Evolutionary conservation across 1,140 invertebrate genomes (phyloP).

Genomic region (Zaprionus ghesquierei): DNA sequence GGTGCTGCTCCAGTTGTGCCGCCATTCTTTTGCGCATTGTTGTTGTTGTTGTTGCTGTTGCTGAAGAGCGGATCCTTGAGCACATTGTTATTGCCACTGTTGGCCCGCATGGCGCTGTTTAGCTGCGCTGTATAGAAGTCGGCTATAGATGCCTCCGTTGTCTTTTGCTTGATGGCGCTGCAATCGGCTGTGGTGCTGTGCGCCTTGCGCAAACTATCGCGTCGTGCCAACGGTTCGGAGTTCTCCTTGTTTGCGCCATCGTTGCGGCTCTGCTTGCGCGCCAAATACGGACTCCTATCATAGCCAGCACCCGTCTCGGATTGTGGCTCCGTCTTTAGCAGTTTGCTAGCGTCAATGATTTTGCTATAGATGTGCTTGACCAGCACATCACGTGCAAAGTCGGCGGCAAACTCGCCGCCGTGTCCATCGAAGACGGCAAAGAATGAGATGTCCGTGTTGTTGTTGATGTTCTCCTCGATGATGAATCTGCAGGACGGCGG

Average conservation of each 20-base stretch:
- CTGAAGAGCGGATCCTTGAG: slow-evolving; percentile 69
- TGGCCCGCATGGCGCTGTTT: slow-evolving; percentile 67
- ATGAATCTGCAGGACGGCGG: slow-evolving; percentile 85
- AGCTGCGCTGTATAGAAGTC: slow-evolving; percentile 76
- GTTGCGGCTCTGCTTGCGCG: slow-evolving; percentile 68
- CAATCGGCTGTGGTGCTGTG: slow-evolving; percentile 67
- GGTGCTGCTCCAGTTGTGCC: slow-evolving; percentile 35
- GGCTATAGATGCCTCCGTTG: slow-evolving; percentile 58
- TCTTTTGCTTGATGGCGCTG: slow-evolving; percentile 65
- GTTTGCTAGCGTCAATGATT: slow-evolving; percentile 88
- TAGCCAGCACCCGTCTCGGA: slow-evolving; percentile 42
- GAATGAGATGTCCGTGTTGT: slow-evolving; percentile 88
- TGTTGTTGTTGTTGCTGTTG: slow-evolving; percentile 67
- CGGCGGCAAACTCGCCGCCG: slow-evolving; percentile 96
- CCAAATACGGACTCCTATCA: slow-evolving; percentile 71
- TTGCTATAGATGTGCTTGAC: slow-evolving; percentile 90
- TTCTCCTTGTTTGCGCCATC: slow-evolving; percentile 75
- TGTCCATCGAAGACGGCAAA: slow-evolving; percentile 98
- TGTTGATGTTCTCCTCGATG: slow-evolving; percentile 89
- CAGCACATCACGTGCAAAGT: slow-evolving; percentile 93
- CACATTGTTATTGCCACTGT: slow-evolving; percentile 38
- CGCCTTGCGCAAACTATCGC: slow-evolving; percentile 72
- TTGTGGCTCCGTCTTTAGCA: slow-evolving; percentile 82
- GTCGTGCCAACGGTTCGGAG: slow-evolving; percentile 52
- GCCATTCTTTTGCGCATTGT: slow-evolving; percentile 49